A percentile compares a stretch with the other conserved stretches of the same genome.
phyloP scores from a whole-genome alignment of 2,888 invertebrate genomes.

The Cryptocephalus moraei region DNA sequence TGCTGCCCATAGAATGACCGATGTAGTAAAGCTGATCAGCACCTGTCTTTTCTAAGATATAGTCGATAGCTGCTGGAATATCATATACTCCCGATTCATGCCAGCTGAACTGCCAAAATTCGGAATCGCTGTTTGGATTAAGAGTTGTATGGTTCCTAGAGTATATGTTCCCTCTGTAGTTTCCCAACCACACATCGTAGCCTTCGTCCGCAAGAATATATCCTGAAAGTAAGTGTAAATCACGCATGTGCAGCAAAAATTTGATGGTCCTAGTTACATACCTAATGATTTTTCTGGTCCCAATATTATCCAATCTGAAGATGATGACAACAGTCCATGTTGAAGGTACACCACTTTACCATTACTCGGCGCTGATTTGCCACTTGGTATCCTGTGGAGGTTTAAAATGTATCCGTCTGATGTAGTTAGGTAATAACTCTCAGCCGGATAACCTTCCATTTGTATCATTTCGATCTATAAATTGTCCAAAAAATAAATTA shows the following conservation, averaged over 20 bases:
- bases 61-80: constrained; percentile 65
- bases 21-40: constrained; percentile 56
- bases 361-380: not conserved
- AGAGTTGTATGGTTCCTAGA: constrained; percentile 38
- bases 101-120: constrained; percentile 43
- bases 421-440: not conserved
- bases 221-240: constrained; percentile 49
- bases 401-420: not conserved
- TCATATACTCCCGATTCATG: constrained; percentile 69
- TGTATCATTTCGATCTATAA: not conserved
- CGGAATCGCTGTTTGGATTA: constrained; percentile 26
- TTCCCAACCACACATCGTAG: constrained; percentile 50
- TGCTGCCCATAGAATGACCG: constrained; percentile 74
- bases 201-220: constrained; percentile 38
- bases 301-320: not conserved
- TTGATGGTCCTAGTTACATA: not conserved
- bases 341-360: not conserved
- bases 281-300: not conserved
- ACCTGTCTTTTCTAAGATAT: constrained; percentile 47
- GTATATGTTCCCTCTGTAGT: constrained; percentile 48
- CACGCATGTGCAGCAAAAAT: too few species aligned
- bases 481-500: not conserved
- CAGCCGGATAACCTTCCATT: not conserved
- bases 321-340: not conserved
- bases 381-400: not conserved